Percentiles rank a stretch among this genome's conserved stretches.
Conservation (phyloP, 1,140 invertebrate genomes). For the Elymnias hypermnestra region DNA sequence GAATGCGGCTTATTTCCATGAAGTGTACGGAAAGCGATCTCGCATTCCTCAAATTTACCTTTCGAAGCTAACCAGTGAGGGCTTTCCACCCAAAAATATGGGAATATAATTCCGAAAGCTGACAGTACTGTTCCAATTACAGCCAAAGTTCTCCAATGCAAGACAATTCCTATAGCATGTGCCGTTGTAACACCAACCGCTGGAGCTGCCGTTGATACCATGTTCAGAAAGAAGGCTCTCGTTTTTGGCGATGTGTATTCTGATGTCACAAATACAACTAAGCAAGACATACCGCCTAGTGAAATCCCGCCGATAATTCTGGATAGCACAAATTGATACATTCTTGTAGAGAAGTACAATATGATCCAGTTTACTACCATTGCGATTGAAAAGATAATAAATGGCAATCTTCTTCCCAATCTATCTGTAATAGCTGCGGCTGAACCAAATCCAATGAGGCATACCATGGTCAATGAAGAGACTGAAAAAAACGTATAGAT, state of each 20-base stretch:
- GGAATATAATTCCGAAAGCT: background rate
- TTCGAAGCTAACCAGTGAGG: no score
- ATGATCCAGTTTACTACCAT: background rate
- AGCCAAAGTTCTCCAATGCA: background rate
- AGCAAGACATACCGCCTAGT: background rate
- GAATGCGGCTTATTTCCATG: background rate
- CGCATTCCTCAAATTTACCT: constrained; percentile 24
- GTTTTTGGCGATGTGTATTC: background rate
- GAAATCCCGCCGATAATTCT: no score
- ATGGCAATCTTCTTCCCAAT: background rate
- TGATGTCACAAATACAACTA: no score
- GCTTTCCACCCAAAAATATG: no score
- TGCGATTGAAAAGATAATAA: background rate
- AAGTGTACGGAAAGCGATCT: constrained; percentile 12
- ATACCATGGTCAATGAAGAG: no score
- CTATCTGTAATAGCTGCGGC: no score
- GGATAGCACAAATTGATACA: no score
- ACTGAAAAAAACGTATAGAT: no score
- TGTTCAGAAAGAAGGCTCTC: no score
- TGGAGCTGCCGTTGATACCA: background rate
- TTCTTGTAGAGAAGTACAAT: background rate
- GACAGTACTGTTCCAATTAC: background rate
- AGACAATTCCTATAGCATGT: background rate
- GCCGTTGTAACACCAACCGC: background rate
- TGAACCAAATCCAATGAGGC: no score